Percentiles rank a stretch among this genome's conserved stretches.
These are phyloP conservation scores for Brienomyrus brachyistius DNA, from an alignment of 2,113 vertebrate genomes.

Conservation along the genomic window DNA sequence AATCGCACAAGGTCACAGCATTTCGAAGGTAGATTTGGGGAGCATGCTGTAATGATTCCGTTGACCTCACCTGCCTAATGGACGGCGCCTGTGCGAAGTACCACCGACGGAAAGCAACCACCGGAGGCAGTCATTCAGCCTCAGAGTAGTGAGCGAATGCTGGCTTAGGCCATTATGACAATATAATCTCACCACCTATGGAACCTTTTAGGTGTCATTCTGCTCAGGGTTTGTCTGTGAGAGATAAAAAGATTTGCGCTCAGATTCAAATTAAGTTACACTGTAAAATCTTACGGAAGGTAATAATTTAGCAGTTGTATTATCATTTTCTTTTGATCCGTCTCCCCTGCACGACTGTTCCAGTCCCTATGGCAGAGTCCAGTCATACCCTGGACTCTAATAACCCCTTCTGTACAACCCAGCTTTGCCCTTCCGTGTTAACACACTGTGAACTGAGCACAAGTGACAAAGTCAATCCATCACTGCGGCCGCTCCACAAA, in stretches of 20 bases:
- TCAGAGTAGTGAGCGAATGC: background rate
- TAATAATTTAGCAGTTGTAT: background rate
- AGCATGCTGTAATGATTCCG: background rate
- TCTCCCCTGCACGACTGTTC: conserved; percentile 18
- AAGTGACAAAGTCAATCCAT: conserved; percentile 99
- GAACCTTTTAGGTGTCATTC: background rate
- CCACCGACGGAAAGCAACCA: background rate
- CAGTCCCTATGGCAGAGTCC: conserved; percentile 37
- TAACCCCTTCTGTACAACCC: conserved; percentile 81
- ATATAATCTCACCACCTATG: background rate
- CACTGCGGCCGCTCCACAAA: conserved; percentile 76
- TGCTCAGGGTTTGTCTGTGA: background rate
- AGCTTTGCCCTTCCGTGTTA: conserved; percentile 95
- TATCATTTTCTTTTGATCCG: background rate
- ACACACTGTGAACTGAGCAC: conserved; percentile 98
- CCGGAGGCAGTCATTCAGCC: background rate
- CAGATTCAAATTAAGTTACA: background rate
- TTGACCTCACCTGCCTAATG: background rate
- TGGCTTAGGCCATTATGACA: background rate
- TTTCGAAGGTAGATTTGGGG: background rate
- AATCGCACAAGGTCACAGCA: background rate
- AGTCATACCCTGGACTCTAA: conserved; percentile 70
- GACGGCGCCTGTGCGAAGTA: background rate
- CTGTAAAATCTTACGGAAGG: background rate
- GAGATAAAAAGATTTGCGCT: background rate